Base-by-base conservation (phyloP, 1,140 invertebrate genomes). In the Tigriopus japonicus region DNA sequence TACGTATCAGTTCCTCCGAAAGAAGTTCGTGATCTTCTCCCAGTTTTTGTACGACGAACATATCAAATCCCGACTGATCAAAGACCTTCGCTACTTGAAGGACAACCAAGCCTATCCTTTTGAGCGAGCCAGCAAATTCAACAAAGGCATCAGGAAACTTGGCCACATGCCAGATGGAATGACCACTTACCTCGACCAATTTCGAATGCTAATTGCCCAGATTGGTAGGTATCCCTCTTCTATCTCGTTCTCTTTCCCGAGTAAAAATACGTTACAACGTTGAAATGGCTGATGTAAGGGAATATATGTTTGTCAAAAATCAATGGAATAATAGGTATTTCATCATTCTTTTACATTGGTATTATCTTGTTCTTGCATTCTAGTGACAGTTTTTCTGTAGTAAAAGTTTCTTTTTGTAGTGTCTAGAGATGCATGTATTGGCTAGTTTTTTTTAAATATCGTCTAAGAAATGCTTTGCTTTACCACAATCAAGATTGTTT, bases 31-130 rank as follows among this genome's bases (percentile, higher is more conserved):
- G 65, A 84, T 84, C 3, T 95, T 98, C 70, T 98, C 93, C 1
- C 92, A 97, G 71, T 98, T 98, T 71, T 80, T 99, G 65, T 98
- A 86, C 71, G 93, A 98, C 72, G 95, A 98, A 73, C 91, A 95
- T 66, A 96, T 99, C 55, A 97, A 97, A 71, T 96, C 92, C 0
- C 78, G 88, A 58, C 73, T 99, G 0, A 79, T 91, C 56, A 92
- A 92, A 73, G 93, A 98, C 71, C 77, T 89, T 62, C 80, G 84
- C 60, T 83, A 76, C 71, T 78, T 80, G 71, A 77, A 80, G 65
- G 81, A 84, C 64, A 76, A 73, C 63, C 76, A 80, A 63, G 77
- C 79, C 65, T 87, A 86, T 71, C 76, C 80, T 0, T 51, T 15
- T 42, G 59, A 49, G 13, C 49, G 87, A 67, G 94, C 93, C 6